Evolutionary conservation across 1,140 invertebrate species (phyloP), one percentile per base, ranked within the genome.

Genomic region (Anoplolepis gracilipes): DNA sequence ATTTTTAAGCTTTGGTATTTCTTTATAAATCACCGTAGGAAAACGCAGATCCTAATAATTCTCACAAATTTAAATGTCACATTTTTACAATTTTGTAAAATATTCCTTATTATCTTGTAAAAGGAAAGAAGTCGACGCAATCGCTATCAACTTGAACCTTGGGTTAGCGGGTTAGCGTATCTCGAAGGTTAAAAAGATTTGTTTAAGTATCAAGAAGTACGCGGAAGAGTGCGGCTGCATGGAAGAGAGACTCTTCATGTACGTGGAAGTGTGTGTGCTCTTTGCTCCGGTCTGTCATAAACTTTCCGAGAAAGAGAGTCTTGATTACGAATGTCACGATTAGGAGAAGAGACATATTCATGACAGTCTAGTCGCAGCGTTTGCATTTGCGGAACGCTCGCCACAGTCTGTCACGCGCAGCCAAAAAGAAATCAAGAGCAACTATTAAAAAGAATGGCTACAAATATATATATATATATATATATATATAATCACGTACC

Each of bases 401-500:
- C n/a, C 39, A 25, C 5, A 59, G 46, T 46, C 13, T 59, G 49
- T 72, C 19, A 16, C 25, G 11, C 6, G 42, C 3, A 0, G 46
- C 19, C 33, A 36, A 25, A 79, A 42, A 70, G 42, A 42, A 59
- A 30, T 19, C 36, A 55, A 81, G 39, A 28, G 19, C 36, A 69
- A 59, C 49, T 39, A 55, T 53, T 36, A 7, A 73, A 61, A 82
- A 33, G 22, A 25, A 11, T 49, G 6, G 2, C 3, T 1, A 42
- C n/a, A 64, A 78, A 49, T 49, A 49, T n/a, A n/a, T n/a, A n/a
- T n/a, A n/a, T n/a, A n/a, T n/a, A n/a, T n/a, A n/a, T n/a, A n/a
- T n/a, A n/a, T 70, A 97, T 62, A 55, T 73, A 97, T 64, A 0
- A 30, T 81, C 30, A 67, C 90, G 61, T 81, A 97, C 97, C 97